Evolutionary conservation across 2,113 vertebrate genomes (phyloP).

Genomic region (Nothobranchius furzeri): DNA sequence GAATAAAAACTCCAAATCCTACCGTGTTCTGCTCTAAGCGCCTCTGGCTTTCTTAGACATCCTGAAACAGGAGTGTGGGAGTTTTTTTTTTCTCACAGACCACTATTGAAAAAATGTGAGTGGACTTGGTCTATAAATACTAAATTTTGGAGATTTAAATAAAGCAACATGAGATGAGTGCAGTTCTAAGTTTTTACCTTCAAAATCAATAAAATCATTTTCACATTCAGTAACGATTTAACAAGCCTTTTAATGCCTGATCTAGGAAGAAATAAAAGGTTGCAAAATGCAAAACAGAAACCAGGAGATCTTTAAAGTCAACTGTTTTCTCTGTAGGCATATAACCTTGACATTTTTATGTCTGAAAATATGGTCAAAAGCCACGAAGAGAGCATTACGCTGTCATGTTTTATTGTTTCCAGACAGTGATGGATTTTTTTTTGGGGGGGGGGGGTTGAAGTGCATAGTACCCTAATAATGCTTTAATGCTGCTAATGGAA

Average conservation of each 20-base stretch:
- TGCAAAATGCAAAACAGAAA: background rate
- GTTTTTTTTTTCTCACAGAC: too few relatives aligned
- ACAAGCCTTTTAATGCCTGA: too few relatives aligned
- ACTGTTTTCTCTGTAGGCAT: background rate
- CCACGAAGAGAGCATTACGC: constrained; percentile 5
- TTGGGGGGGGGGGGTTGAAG: background rate
- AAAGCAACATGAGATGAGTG: too few relatives aligned
- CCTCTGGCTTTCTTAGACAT: too few relatives aligned
- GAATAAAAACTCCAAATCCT: too few relatives aligned
- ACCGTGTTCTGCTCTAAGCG: too few relatives aligned
- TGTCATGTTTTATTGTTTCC: constrained; percentile 42
- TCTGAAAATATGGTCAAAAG: constrained; percentile 18
- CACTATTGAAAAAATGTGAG: too few relatives aligned
- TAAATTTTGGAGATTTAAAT: too few relatives aligned
- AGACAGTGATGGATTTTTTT: constrained; percentile 23
- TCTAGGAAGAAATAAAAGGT: background rate
- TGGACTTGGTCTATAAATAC: too few relatives aligned
- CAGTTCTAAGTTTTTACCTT: too few relatives aligned
- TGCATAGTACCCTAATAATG: constrained; percentile 15
- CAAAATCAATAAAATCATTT: too few relatives aligned
- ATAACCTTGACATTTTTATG: constrained; percentile 37
- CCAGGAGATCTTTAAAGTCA: constrained; percentile 1
- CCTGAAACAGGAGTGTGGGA: too few relatives aligned
- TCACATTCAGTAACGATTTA: background rate
- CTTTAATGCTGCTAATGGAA: constrained; percentile 25